phyloP scores from a whole-genome alignment of 1,140 invertebrate genomes.

The Amyelois transitella region DNA sequence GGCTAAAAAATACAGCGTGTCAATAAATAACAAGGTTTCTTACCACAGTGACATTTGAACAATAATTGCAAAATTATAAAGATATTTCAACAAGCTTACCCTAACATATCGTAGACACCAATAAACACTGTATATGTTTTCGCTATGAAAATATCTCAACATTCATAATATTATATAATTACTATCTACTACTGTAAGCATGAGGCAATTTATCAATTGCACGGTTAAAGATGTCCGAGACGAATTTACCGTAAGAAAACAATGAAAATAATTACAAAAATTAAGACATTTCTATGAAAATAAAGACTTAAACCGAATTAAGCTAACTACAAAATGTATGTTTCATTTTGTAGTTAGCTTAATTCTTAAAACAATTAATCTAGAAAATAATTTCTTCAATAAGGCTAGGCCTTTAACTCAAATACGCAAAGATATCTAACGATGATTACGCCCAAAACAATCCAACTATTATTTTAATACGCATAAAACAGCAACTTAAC shows the following conservation, averaged over 20 bases:
- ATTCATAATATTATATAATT: conserved; percentile 8
- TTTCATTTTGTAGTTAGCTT: no score
- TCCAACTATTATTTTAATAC: no score
- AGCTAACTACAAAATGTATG: no score
- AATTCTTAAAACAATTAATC: no score
- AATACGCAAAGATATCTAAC: no score
- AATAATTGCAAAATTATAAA: background rate
- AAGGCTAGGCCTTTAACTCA: no score
- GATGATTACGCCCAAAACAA: no score
- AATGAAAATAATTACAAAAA: background rate
- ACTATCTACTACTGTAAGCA: conserved; percentile 3
- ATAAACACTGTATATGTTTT: conserved; percentile 7
- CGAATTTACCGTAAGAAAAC: background rate
- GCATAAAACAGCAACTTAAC: background rate
- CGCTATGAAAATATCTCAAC: conserved; percentile 17
- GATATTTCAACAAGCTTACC: background rate
- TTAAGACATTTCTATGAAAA: background rate
- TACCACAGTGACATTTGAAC: no score
- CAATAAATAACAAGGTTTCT: no score
- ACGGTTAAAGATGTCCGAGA: background rate
- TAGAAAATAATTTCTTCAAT: no score
- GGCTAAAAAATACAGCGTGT: no score
- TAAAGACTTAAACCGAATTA: no score
- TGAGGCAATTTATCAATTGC: conserved; percentile 12
- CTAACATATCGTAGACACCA: conserved; percentile 12